Base-by-base conservation (phyloP, 2,888 invertebrate species). In the Oligia fasciuncula region DNA sequence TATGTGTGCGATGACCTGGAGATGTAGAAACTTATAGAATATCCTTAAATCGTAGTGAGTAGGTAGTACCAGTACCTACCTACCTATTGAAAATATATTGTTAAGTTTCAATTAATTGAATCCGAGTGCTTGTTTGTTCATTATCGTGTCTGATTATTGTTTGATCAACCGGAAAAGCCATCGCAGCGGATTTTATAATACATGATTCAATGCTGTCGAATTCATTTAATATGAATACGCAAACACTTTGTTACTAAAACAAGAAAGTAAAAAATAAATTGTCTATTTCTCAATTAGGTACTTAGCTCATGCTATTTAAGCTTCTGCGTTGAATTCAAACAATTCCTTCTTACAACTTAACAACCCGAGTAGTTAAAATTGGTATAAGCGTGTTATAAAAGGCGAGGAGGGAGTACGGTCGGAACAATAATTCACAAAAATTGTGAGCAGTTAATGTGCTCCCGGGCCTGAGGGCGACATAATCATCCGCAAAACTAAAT, bases 401-500 rank as follows among this genome's bases (percentile, higher is more conserved):
- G 93, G 92, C 93, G 93, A 92, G 95, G 94, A 92, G 95, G 94
- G 94, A 92, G 95, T 93, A 93, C 91, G 93, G 90, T 90, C 91
- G 88, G 93, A 90, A 95, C 95, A 93, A 96, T 97, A 96, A 96
- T 95, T 97, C 96, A 97, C 94, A 95, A 96, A 96, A 96, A 96
- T 94, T 95, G 94, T 94, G 95, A 94, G 94, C 95, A 92, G 92
- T 95, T 95, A 95, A 96, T 95, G 94, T 94, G 92, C 94, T 90
- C 93, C 90, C 89, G 91, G 87, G 95, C 94, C 96, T 96, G 96
- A 94, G 92, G 91, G 93, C 93, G 96, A 96, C 96, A 96, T 96
- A 96, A 96, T 96, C 95, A 96, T 95, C 93, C 94, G 95, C 95
- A 94, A 96, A 97, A 96, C 96, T 96, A 96, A 96, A 96, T 96